These are phyloP conservation scores for rabbit (Oryctolagus cuniculus) DNA, from an alignment of 2,113 vertebrate genomes.

Conservation along the genomic window mOryCun1.1 NC_091440.1:39840501-39841000, in stretches of 20 bases:
- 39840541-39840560: background rate
- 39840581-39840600: background rate
- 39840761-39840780: slow-evolving; percentile 38
- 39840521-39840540: background rate
- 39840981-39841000: background rate
- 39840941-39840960: background rate
- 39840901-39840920: slow-evolving; percentile 29
- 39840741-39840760: slow-evolving; percentile 16
- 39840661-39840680: background rate
- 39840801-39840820: background rate
- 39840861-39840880: slow-evolving; percentile 2
- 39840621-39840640: background rate
- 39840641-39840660: slow-evolving; percentile 3
- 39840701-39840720: slow-evolving; percentile 27
- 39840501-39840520: slow-evolving; percentile 1
- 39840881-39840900: slow-evolving; percentile 10
- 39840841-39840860: background rate
- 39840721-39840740: slow-evolving; percentile 46
- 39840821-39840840: slow-evolving; percentile 24
- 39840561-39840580: background rate
- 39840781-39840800: background rate
- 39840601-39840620: background rate
- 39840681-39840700: background rate
- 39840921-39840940: background rate
- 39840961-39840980: slow-evolving; percentile 40